A percentile compares a stretch with the other conserved stretches of the same genome.
Evolutionary conservation across 2,888 invertebrate species (phyloP).

Genomic region (Ashinkailepas kermadecensis): DNA sequence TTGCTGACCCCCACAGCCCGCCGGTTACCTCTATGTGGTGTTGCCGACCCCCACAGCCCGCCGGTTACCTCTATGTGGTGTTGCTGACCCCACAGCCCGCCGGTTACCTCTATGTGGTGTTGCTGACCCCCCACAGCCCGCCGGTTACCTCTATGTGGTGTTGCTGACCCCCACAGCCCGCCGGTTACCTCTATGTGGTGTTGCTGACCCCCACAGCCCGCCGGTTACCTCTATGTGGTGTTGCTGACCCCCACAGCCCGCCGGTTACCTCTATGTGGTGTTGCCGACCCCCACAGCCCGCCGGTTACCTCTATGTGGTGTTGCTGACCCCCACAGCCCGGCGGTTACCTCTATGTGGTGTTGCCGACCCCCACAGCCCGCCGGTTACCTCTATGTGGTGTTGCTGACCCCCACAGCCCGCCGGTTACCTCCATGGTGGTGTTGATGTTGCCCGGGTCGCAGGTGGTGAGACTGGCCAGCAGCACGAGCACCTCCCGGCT

Average conservation of each 20-base stretch:
- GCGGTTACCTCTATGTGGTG: background rate
- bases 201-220: too few species aligned
- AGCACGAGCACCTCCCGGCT: constrained; percentile 88
- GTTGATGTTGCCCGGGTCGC: constrained; percentile 90
- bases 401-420: too few species aligned
- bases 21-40: too few species aligned
- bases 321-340: too few species aligned
- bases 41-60: too few species aligned
- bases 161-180: constrained; percentile 40
- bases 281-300: background rate
- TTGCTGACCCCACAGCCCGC: too few species aligned
- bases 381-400: too few species aligned
- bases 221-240: constrained; percentile 61
- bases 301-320: too few species aligned
- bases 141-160: constrained; percentile 61
- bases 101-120: too few species aligned
- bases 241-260: constrained; percentile 38
- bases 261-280: background rate
- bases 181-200: too few species aligned
- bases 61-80: background rate
- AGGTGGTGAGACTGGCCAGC: constrained; percentile 89
- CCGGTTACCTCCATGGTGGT: constrained; percentile 61
- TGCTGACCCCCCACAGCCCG: too few species aligned
- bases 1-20: background rate
- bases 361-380: too few species aligned